Evolutionary conservation across 2,113 vertebrate species (phyloP).

Genomic region (Salvelinus fontinalis): DNA sequence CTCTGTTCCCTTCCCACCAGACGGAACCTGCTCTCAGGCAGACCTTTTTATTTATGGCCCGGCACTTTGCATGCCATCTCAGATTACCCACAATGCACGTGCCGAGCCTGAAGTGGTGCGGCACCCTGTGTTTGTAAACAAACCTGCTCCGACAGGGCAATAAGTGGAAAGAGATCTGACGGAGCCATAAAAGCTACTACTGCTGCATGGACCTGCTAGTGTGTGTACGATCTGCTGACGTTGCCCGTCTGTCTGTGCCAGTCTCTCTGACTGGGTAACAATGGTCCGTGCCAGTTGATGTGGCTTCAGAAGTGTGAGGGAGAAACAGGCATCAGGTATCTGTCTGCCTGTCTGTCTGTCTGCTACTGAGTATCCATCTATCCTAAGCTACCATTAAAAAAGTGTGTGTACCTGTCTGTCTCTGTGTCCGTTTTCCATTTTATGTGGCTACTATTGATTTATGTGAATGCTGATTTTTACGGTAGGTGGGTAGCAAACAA

Average conservation of each 20-base stretch:
- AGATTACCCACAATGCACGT: not conserved
- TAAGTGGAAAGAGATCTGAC: not conserved
- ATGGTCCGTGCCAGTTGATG: not conserved
- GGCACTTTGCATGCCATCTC: not conserved
- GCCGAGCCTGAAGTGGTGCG: not conserved
- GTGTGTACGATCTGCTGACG: no score
- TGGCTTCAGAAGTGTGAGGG: not conserved
- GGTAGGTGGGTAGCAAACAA: no score
- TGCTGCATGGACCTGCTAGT: not conserved
- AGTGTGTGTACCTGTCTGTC: no score
- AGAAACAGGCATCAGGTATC: no score
- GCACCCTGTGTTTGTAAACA: conserved; percentile 21
- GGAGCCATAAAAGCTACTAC: conserved; percentile 1
- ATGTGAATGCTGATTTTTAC: no score
- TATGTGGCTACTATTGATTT: no score
- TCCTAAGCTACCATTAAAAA: no score
- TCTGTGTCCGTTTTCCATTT: no score
- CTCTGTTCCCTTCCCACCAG: no score
- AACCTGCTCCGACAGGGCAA: not conserved
- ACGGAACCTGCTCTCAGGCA: not conserved
- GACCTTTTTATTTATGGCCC: not conserved
- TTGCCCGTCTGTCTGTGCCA: not conserved
- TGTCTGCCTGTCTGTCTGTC: not conserved
- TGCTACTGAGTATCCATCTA: no score
- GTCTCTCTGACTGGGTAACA: not conserved